Evolutionary conservation across 2,888 invertebrate species (phyloP), one percentile per base, ranked within the genome.

Genomic region (Lysandra bellargus): DNA sequence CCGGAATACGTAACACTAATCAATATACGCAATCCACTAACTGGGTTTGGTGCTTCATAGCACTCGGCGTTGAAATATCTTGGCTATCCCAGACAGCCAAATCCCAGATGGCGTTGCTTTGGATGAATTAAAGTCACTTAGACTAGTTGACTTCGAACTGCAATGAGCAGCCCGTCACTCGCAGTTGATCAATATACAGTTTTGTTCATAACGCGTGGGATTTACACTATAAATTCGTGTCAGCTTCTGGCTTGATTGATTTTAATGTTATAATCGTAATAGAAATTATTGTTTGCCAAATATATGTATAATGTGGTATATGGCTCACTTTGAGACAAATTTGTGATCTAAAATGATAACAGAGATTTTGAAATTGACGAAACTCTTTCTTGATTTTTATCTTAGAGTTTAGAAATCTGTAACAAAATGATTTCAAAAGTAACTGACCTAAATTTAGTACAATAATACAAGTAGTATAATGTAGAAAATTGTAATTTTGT

Each of bases 11-110:
- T 69, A 17, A 69, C 69, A 69, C 33, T 33, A 69, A 69, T 69
- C 69, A 69, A 33, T 33, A 69, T 69, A 69, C 69, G 33, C 69
- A 69, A 69, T 69, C 6, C 61, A 69, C 74, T 74, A 60, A 76
- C 53, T 80, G 79, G 80, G 78, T 81, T 79, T 74, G 75, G 79
- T 76, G 78, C 81, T 82, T 79, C 78, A 81, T 80, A 73, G 79
- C 80, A 78, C 81, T 81, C 82, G 83, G 74, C 81, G 82, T 81
- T 83, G 82, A 83, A 82, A 83, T 81, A 83, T 82, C 80, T 80
- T 83, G 85, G 86, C 85, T 86, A 86, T 85, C 87, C 87, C 87
- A 89, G 89, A 89, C 89, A 88, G 88, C 84, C 83, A 88, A 87
- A 79, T 79, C 75, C 79, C 80, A 80, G 80, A 79, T 79, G 75